Evolutionary conservation across 1,140 invertebrate genomes (phyloP).

Genomic region (Ostrea edulis): DNA sequence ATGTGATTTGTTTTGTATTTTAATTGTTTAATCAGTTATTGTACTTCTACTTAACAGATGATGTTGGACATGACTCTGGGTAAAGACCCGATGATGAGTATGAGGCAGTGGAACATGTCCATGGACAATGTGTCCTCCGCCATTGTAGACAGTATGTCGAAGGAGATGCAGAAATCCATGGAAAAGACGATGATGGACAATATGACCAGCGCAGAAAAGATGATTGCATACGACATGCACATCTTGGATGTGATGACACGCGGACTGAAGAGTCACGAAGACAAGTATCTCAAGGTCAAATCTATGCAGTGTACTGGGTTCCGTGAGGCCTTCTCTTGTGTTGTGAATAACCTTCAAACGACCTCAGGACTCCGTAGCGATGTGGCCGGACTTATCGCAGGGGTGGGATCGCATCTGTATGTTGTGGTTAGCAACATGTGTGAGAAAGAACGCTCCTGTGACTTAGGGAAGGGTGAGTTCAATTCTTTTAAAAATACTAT

Average conservation of each 20-base stretch:
- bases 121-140: constrained; percentile 9
- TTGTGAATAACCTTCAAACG: neutral
- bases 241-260: constrained; percentile 5
- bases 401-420: neutral
- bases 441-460: neutral
- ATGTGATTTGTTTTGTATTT: too few relatives aligned
- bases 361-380: neutral
- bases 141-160: neutral
- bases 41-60: neutral
- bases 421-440: constrained; percentile 9
- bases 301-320: neutral
- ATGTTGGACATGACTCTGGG: neutral
- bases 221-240: neutral
- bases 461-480: neutral
- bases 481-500: neutral
- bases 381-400: neutral
- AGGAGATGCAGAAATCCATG: neutral
- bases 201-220: neutral
- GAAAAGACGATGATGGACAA: neutral
- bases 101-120: constrained; percentile 12
- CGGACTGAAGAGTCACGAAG: neutral
- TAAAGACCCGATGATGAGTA: neutral
- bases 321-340: neutral
- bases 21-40: too few relatives aligned
- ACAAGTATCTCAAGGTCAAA: constrained; percentile 28